Evolutionary conservation across 2,888 invertebrate genomes (phyloP), one percentile per base, ranked within the genome.

Genomic region (Agrotis ipsilon): DNA sequence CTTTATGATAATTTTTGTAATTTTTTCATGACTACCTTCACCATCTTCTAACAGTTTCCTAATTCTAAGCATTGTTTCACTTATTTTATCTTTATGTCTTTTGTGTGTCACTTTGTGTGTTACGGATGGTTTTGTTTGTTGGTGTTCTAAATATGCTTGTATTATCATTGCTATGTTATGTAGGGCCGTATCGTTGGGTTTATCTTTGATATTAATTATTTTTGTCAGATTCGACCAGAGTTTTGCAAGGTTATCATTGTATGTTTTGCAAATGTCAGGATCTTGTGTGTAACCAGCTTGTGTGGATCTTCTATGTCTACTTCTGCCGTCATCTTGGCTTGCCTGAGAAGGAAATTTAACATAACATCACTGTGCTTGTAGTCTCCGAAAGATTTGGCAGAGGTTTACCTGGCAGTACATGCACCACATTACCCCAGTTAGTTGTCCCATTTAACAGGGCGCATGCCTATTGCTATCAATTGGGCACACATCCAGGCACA

Each of bases 131-230:
- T 68, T 68, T 54, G 54, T 13, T 32, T 73, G 65, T 64, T 75
- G 72, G 63, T 84, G 86, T 16, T 79, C 78, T 64, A 86, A 69
- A 68, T 86, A 86, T 7, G 83, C 87, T 68, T 75, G 63, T 59
- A 86, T 70, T 14, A 86, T 81, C 32, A 82, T 32, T 9, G 80
- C 87, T 65, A 86, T 87, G 55, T 86, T 87, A 19, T 86, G 85
- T 67, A 86, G n/a, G 3, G 67, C 75, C 1, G 6, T 60, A 16
- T 80, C 71, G 46, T 61, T 72, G 0, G 82, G 80, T 55, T 72
- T 32, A 16, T 80, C 76, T 43, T 73, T 67, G 52, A 60, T 19
- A 14, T 72, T 72, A 18, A 80, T 16, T 49, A 68, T 61, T 75
- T 76, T 84, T n/a, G 78, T 68, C 5, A 86, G 48, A 11, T 68